phyloP scores from a whole-genome alignment of 2,888 invertebrate genomes.

The Lasioglossum oenotherae region DNA sequence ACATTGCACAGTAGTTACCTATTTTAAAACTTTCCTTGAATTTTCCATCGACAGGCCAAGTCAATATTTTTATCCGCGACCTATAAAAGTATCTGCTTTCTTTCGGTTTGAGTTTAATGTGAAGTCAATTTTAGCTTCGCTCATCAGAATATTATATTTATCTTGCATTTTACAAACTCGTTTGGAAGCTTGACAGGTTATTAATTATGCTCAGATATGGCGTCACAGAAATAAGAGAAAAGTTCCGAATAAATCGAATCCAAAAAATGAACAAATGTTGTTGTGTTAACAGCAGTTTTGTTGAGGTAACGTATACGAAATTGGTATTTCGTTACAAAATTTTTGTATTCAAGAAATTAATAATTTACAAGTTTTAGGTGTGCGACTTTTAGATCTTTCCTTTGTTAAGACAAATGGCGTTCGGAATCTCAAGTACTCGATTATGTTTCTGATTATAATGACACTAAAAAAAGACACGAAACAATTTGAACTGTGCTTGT shows the following conservation, averaged over 20 bases:
- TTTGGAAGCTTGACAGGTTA: no score
- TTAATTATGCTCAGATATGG: not conserved
- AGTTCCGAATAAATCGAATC: not conserved
- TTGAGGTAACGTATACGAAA: no score
- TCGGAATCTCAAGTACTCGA: not conserved
- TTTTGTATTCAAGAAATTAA: no score
- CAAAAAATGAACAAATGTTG: not conserved
- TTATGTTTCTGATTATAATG: not conserved
- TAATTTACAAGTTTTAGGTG: no score
- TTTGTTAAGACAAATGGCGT: not conserved
- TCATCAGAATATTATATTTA: not conserved
- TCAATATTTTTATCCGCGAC: constrained; percentile 60
- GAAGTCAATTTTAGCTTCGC: not conserved
- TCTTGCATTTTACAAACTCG: not conserved
- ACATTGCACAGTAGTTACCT: constrained; percentile 1
- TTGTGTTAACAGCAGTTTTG: not conserved
- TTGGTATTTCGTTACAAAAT: not conserved
- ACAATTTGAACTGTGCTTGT: no score
- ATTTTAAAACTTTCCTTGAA: constrained; percentile 15
- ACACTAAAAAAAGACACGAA: no score
- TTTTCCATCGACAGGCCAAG: constrained; percentile 50
- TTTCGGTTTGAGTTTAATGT: not conserved
- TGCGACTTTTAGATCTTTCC: not conserved
- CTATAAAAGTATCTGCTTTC: not conserved
- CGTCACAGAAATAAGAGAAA: not conserved